Base-by-base conservation (phyloP, 37 sponge, comb jelly and placozoan species). In the Hormiphora californensis region DNA sequence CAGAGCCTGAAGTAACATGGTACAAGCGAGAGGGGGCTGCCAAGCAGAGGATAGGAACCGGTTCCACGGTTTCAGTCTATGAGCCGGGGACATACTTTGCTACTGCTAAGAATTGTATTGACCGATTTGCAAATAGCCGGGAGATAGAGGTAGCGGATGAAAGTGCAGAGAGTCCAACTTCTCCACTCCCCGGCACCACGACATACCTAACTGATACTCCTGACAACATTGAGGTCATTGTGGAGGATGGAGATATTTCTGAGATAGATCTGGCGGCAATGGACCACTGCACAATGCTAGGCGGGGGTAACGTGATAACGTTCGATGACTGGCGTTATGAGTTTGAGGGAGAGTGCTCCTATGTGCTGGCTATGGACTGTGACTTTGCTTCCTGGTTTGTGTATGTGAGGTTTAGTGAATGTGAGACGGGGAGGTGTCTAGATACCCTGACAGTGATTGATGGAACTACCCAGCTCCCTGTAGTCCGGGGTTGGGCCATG, bases 291-390 rank as follows among this genome's bases (percentile, higher is more conserved):
- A 57, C 61, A 5, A 57, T 15, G 7, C n/a, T 57, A 19, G 61
- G 61, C 5, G 61, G 61, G n/a, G n/a, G 30, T 12, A 23, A 57
- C 61, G 61, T 57, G n/a, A 28, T 30, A 4, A 57, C 61, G n/a
- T 57, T 57, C 27, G 61, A 57, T 12, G 61, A 30, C 27, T 57
- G 61, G 61, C n/a, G n/a, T 15, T 57, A 57, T 30, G 17, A 15
- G 61, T 57, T 57, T 30, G 30, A 57, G 7, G 61, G 61, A 4
- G n/a, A 28, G 17, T 57, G 61, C 27, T 21, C 61, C n/a, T 57
- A 57, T 15, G 61, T 57, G n/a, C n/a, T 57, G 61, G 61, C 61
- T 15, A 57, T 57, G 61, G 61, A 57, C 61, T 57, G 61, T 57
- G n/a, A 28, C 61, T 57, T 57, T 30, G 61, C 61, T 5, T 57